Conservation (phyloP, 2,113 vertebrate genomes). For the Osmerus mordax region DNA sequence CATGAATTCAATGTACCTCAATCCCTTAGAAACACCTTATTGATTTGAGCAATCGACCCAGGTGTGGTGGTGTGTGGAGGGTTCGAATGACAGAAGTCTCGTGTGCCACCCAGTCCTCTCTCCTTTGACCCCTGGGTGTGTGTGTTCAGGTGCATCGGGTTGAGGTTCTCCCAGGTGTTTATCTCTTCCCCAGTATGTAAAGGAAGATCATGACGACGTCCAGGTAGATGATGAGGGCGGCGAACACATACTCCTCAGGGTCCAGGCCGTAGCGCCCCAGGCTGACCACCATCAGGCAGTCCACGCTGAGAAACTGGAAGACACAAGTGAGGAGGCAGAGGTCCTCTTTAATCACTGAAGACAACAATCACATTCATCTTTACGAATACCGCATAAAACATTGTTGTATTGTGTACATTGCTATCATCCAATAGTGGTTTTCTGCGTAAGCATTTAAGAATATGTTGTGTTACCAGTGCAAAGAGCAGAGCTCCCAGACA, state of each 20-base stretch:
- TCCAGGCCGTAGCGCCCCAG: conserved; percentile 43
- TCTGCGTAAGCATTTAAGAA: neutral
- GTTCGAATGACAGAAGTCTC: neutral
- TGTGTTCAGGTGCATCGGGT: neutral
- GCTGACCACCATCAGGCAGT: conserved; percentile 70
- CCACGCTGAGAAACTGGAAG: conserved; percentile 64
- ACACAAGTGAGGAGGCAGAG: neutral
- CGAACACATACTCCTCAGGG: conserved; percentile 71
- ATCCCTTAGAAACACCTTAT: too few relatives aligned
- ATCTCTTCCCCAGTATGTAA: conserved; percentile 58
- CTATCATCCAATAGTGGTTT: neutral
- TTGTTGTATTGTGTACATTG: neutral
- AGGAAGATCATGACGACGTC: conserved; percentile 73
- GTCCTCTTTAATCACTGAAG: too few relatives aligned
- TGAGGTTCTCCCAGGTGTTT: conserved; percentile 31
- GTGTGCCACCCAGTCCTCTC: neutral
- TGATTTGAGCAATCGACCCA: too few relatives aligned
- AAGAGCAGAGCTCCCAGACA: conserved; percentile 70
- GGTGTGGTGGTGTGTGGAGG: too few relatives aligned
- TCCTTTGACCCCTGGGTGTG: neutral
- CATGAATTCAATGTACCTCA: too few relatives aligned
- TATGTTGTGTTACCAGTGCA: conserved; percentile 53
- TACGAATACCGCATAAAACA: too few relatives aligned
- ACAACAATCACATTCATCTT: too few relatives aligned
- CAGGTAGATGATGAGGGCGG: conserved; percentile 69